Evolutionary conservation across 2,888 invertebrate genomes (phyloP).

Genomic region (Hipparchia semele): DNA sequence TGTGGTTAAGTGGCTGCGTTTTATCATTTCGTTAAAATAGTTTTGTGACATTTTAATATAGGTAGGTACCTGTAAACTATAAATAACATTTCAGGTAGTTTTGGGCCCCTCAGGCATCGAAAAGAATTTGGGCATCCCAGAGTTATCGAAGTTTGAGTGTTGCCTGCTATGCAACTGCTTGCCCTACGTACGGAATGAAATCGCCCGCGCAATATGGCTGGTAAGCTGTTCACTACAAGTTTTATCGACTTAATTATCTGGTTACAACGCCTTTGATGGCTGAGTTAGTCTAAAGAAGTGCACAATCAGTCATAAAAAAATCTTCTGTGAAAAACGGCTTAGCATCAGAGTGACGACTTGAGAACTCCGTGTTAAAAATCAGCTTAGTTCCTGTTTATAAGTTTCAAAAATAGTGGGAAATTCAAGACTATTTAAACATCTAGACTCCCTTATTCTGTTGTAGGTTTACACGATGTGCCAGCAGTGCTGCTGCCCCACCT

Average conservation of each 20-base stretch:
- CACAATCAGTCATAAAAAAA: too few species aligned
- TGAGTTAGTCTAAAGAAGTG: too few species aligned
- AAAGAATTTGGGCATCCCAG: slow-evolving; percentile 68
- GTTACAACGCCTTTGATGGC: too few species aligned
- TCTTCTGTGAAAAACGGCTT: too few species aligned
- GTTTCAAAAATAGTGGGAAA: too few species aligned
- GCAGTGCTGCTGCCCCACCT: slow-evolving; percentile 57
- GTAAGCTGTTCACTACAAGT: slow-evolving; percentile 47
- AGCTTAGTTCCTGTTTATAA: too few species aligned
- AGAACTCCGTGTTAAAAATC: too few species aligned
- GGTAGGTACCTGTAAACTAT: not conserved
- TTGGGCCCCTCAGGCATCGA: slow-evolving; percentile 72
- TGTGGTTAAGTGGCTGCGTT: too few species aligned
- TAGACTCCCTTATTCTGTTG: not conserved
- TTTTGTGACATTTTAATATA: not conserved
- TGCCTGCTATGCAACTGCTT: slow-evolving; percentile 67
- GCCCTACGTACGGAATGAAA: slow-evolving; percentile 68
- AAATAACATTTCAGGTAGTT: slow-evolving; percentile 53
- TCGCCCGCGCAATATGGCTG: slow-evolving; percentile 70
- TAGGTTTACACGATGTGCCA: slow-evolving; percentile 76
- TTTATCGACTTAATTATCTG: not conserved
- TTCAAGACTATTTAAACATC: too few species aligned
- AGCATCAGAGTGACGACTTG: too few species aligned
- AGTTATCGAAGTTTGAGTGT: slow-evolving; percentile 71
- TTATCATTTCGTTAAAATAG: too few species aligned